Percentiles rank a stretch among this genome's conserved stretches.
Evolutionary conservation across 2,797 vertebrate genomes (phyloP).

Genomic region (Hapalemur alaotrensis): DNA sequence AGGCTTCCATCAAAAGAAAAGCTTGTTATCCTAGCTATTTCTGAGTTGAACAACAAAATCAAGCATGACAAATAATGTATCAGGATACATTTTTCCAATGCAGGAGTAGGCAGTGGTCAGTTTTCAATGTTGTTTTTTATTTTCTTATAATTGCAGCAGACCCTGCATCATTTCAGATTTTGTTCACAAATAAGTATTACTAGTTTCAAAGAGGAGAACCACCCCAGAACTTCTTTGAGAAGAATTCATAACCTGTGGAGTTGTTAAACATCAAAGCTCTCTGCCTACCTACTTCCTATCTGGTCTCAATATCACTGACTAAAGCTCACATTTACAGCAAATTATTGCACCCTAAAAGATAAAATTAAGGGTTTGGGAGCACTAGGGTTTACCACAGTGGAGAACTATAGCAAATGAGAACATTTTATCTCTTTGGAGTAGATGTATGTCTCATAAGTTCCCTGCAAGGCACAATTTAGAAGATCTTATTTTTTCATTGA

Average conservation of each 20-base stretch:
- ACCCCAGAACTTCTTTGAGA: background rate
- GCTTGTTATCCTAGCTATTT: background rate
- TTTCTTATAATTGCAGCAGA: background rate
- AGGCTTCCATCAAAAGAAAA: background rate
- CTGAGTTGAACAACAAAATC: conserved; percentile 20
- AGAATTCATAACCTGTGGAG: background rate
- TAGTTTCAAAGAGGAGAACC: background rate
- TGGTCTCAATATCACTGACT: background rate
- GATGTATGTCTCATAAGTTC: background rate
- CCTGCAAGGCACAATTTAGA: background rate
- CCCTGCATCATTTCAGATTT: background rate
- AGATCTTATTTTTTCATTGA: background rate
- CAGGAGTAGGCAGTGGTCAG: background rate
- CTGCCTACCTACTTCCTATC: background rate
- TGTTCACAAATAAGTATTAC: background rate
- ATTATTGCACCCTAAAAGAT: background rate
- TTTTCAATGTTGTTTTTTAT: background rate
- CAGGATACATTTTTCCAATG: background rate
- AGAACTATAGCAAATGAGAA: background rate
- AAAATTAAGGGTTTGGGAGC: background rate
- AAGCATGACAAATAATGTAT: background rate
- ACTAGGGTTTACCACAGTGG: background rate
- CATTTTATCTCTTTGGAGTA: background rate
- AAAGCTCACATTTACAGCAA: background rate
- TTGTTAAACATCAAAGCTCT: background rate